These are phyloP conservation scores for Drosophila macrothrix DNA, from an alignment of 2,888 invertebrate genomes.

Conservation along the genomic window DNA sequence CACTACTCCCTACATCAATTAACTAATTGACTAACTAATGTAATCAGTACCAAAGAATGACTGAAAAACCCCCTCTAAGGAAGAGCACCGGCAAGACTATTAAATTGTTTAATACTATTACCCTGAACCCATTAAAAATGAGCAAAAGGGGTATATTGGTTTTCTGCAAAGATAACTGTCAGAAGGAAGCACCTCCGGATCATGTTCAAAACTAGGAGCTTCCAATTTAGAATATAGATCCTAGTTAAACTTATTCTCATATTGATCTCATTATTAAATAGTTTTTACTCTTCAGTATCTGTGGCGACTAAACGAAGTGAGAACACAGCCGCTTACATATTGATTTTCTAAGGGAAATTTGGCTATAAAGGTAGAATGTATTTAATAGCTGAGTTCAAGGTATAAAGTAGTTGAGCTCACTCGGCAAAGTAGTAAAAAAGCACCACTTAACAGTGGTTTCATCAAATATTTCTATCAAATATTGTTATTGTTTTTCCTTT, in stretches of 20 bases:
- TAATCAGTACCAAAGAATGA: conserved; percentile 16
- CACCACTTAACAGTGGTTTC: conserved; percentile 37
- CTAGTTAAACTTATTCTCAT: background rate
- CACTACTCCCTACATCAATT: conserved; percentile 3
- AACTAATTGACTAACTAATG: conserved; percentile 18
- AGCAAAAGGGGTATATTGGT: background rate
- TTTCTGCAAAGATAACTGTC: background rate
- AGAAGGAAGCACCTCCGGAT: background rate
- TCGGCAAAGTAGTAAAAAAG: conserved; percentile 13
- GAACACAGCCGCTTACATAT: no score
- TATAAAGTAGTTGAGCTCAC: background rate
- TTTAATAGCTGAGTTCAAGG: background rate
- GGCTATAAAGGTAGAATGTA: background rate
- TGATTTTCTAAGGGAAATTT: no score
- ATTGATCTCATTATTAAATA: background rate
- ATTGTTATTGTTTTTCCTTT: conserved; percentile 20
- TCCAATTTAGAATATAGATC: background rate
- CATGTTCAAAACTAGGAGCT: background rate
- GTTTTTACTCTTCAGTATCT: background rate
- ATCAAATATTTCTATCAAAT: conserved; percentile 34
- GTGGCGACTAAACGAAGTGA: background rate
- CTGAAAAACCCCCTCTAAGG: conserved; percentile 43
- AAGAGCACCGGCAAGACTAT: conserved; percentile 13
- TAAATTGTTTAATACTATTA: conserved; percentile 22
- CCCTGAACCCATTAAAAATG: background rate